Percentiles rank a stretch among this genome's conserved stretches.
Evolutionary conservation across 2,113 vertebrate species (phyloP).

Genomic region (Abramis brama): DNA sequence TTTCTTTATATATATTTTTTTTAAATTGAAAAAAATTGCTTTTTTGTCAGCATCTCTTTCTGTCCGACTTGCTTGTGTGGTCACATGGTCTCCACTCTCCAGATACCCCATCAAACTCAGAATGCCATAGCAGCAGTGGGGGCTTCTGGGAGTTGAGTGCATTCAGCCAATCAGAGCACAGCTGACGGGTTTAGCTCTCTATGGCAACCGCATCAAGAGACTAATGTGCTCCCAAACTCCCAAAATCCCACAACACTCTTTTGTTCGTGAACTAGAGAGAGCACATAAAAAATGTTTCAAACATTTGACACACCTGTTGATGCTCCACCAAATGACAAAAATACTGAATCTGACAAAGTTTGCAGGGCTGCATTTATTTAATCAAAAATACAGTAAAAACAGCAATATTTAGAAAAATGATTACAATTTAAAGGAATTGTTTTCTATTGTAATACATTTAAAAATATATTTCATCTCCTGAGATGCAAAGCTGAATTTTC

Average conservation of each 20-base stretch:
- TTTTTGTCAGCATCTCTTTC: background rate
- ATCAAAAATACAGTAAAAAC: too few relatives aligned
- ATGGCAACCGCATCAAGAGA: constrained; percentile 61
- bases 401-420: too few relatives aligned
- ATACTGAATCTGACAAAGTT: background rate
- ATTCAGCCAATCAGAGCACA: constrained; percentile 53
- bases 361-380: too few relatives aligned
- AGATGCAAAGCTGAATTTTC: too few relatives aligned
- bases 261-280: background rate
- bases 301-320: background rate
- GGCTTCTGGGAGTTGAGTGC: constrained; percentile 45
- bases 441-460: too few relatives aligned
- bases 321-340: background rate
- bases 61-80: constrained; percentile 8
- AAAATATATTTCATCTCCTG: too few relatives aligned
- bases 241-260: constrained; percentile 19
- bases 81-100: constrained; percentile 35
- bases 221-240: constrained; percentile 30
- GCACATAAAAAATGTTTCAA: background rate
- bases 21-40: background rate
- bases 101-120: constrained; percentile 33
- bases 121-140: constrained; percentile 45
- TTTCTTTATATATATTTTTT: too few relatives aligned
- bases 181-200: constrained; percentile 50
- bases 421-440: too few relatives aligned